Evolutionary conservation across 2,888 invertebrate species (phyloP).

Genomic region (Rapana venosa): DNA sequence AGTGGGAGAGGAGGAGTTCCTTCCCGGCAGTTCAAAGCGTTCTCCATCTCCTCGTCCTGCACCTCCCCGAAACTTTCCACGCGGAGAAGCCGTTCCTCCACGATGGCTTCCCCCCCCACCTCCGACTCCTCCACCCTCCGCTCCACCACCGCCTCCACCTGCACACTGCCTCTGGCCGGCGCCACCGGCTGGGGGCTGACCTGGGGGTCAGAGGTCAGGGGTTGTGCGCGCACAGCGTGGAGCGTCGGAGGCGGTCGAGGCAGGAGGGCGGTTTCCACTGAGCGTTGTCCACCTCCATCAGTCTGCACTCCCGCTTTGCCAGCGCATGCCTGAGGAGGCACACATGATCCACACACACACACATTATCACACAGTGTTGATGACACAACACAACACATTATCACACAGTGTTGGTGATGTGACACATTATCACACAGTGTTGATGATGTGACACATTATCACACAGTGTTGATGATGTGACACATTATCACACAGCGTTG

Average conservation of each 20-base stretch:
- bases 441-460: background rate
- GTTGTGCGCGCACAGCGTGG: background rate
- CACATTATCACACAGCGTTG: too few relatives aligned
- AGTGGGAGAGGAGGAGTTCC: conserved; percentile 50
- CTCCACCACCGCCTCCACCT: conserved; percentile 33
- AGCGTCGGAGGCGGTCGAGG: conserved; percentile 47
- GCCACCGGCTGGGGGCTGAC: background rate
- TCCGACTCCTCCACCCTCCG: conserved; percentile 31
- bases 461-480: background rate
- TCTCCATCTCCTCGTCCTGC: conserved; percentile 62
- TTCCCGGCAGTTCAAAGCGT: conserved; percentile 66
- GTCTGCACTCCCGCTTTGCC: conserved; percentile 33
- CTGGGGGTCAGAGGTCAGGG: background rate
- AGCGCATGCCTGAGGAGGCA: background rate
- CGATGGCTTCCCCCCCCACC: conserved; percentile 49
- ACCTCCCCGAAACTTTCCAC: conserved; percentile 46
- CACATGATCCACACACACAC: background rate
- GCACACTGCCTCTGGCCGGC: background rate
- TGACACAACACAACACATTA: background rate
- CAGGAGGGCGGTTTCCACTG: too few relatives aligned
- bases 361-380: background rate
- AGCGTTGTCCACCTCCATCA: conserved; percentile 50
- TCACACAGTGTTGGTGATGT: background rate
- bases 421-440: background rate
- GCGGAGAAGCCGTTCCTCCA: conserved; percentile 55